Evolutionary conservation across 1,140 invertebrate species (phyloP).

Genomic region (Drosophila tropicalis): DNA sequence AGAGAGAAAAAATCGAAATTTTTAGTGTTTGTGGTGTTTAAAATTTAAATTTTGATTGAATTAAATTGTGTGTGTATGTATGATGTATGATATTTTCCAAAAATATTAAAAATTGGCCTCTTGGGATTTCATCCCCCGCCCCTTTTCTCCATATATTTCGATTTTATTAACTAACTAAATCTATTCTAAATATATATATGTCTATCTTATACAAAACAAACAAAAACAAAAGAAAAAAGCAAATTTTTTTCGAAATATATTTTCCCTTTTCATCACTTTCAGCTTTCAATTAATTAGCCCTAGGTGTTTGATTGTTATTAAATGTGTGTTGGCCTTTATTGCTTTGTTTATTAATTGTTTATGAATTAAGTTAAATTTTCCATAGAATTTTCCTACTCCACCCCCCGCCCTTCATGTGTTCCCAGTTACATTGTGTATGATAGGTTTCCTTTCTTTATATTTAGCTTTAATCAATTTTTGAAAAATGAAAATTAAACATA

Average conservation of each 20-base stretch:
- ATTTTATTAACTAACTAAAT: slow-evolving; percentile 59
- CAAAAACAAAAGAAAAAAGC: not conserved
- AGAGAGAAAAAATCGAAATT: slow-evolving; percentile 10
- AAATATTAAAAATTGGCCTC: slow-evolving; percentile 2
- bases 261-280: slow-evolving; percentile 44
- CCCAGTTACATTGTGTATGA: slow-evolving; percentile 28
- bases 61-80: slow-evolving; percentile 1
- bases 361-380: slow-evolving; percentile 34
- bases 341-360: slow-evolving; percentile 28
- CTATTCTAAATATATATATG: slow-evolving; percentile 18
- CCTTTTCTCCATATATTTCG: slow-evolving; percentile 3
- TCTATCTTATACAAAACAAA: slow-evolving; percentile 11
- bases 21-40: not conserved
- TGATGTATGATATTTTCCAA: not conserved
- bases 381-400: slow-evolving; percentile 3
- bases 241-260: slow-evolving; percentile 10
- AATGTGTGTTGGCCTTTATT: slow-evolving; percentile 64
- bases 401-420: not conserved
- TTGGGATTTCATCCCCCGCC: not conserved
- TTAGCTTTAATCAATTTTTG: slow-evolving; percentile 43
- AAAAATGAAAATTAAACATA: slow-evolving; percentile 19
- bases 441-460: slow-evolving; percentile 20
- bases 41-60: not conserved
- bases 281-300: slow-evolving; percentile 40
- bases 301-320: slow-evolving; percentile 79